These are phyloP conservation scores for Hydra vulgaris DNA, from an alignment of 30 jellyfish, hydroid and myxozoan species.

Conservation along the genomic window DNA sequence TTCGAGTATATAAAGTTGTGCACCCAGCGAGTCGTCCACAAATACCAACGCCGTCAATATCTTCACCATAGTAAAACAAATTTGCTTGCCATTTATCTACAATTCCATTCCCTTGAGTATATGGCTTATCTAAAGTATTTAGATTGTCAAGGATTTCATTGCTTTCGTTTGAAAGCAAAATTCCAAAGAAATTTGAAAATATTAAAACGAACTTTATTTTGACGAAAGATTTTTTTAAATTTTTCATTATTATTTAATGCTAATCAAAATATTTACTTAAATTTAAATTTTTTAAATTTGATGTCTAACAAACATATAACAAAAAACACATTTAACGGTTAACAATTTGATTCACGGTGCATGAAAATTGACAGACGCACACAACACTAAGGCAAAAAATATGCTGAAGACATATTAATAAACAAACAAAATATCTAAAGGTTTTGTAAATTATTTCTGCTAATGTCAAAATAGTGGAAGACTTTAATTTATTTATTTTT, in stretches of 20 bases:
- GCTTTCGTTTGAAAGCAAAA: not conserved
- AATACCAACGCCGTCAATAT: not conserved
- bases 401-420: no score
- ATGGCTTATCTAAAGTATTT: not conserved
- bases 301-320: no score
- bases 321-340: not conserved
- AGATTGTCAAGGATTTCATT: not conserved
- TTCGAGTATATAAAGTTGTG: not conserved
- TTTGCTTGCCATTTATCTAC: not conserved
- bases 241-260: not conserved
- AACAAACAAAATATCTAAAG: no score
- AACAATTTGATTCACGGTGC: not conserved
- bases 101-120: not conserved
- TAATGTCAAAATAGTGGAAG: no score
- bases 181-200: not conserved
- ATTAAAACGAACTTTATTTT: not conserved
- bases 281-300: no score
- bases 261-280: no score
- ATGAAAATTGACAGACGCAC: not conserved
- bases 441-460: no score
- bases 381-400: not conserved
- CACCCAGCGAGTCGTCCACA: conserved; percentile 25
- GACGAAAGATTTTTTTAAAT: not conserved
- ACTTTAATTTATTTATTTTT: no score
- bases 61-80: not conserved